phyloP scores from a whole-genome alignment of 2,113 vertebrate genomes.

The Speoplatyrhinus poulsoni region DNA sequence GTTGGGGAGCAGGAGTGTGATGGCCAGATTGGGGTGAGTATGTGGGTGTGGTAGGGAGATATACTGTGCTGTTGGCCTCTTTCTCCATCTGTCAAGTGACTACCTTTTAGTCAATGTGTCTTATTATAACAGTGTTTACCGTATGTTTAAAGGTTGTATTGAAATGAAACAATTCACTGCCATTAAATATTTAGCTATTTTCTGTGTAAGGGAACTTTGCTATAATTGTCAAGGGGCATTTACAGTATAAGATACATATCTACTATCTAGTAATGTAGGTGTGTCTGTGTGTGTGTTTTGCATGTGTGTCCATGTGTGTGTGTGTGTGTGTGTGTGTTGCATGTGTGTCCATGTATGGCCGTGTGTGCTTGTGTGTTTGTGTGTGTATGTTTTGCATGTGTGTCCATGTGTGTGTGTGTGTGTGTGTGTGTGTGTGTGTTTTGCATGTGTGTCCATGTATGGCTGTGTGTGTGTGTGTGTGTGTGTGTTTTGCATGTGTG shows the following conservation, averaged over 20 bases:
- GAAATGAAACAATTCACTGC: too few species aligned
- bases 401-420: too few species aligned
- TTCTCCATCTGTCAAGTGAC: not conserved
- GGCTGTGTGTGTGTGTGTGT: not conserved
- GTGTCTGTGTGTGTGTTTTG: not conserved
- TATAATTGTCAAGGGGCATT: not conserved
- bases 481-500: not conserved
- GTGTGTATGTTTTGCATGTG: not conserved
- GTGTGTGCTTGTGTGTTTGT: too few species aligned
- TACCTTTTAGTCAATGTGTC: too few species aligned
- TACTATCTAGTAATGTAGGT: too few species aligned
- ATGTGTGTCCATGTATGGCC: too few species aligned
- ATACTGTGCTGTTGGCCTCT: not conserved
- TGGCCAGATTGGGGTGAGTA: slow-evolving; percentile 60
- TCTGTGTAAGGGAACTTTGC: too few species aligned
- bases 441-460: slow-evolving; percentile 1
- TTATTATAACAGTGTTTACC: too few species aligned
- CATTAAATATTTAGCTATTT: too few species aligned
- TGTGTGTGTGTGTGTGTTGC: not conserved
- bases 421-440: slow-evolving; percentile 5
- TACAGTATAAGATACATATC: too few species aligned
- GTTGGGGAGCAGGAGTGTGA: slow-evolving; percentile 49
- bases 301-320: not conserved
- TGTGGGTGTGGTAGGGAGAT: slow-evolving; percentile 2
- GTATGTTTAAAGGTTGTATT: too few species aligned